Evolutionary conservation across 2,113 vertebrate genomes (phyloP).

Genomic region (Callorhinus ursinus): DNA sequence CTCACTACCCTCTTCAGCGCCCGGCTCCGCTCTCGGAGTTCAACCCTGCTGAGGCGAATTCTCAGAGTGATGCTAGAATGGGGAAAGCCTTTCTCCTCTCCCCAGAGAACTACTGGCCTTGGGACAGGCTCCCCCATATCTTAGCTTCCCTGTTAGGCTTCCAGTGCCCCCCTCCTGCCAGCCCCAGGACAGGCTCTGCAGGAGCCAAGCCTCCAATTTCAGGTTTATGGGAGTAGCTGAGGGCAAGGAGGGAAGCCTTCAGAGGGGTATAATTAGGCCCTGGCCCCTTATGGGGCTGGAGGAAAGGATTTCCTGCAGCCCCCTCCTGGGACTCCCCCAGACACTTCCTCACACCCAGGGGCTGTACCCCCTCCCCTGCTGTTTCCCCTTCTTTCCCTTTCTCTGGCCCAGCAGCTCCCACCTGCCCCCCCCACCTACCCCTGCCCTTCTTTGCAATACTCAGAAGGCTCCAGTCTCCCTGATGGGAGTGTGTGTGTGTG

Average conservation of each 20-base stretch:
- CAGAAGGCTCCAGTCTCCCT: constrained; percentile 21
- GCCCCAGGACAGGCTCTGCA: constrained; percentile 72
- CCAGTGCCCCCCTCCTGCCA: constrained; percentile 56
- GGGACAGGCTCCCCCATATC: constrained; percentile 51
- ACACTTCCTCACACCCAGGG: constrained; percentile 70
- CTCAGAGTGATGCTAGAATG: constrained; percentile 61
- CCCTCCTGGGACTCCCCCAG: constrained; percentile 58
- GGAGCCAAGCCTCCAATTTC: constrained; percentile 80
- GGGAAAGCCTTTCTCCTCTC: constrained; percentile 28
- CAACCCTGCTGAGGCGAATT: constrained; percentile 81
- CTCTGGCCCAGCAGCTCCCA: constrained; percentile 50
- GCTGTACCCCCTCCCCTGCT: constrained; percentile 46
- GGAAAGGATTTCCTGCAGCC: constrained; percentile 72
- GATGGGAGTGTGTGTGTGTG: not conserved
- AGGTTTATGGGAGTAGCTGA: constrained; percentile 81
- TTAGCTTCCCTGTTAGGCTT: constrained; percentile 35
- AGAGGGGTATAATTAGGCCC: constrained; percentile 80
- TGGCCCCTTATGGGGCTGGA: constrained; percentile 68
- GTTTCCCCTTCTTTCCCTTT: constrained; percentile 26
- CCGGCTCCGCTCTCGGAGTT: not conserved
- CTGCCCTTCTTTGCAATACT: constrained; percentile 36
- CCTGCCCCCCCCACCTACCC: constrained; percentile 39
- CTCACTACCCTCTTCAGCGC: constrained; percentile 25
- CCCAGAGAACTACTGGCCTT: constrained; percentile 68
- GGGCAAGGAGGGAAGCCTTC: constrained; percentile 71